Percentiles rank a stretch among this genome's conserved stretches.
These are phyloP conservation scores for Rallus crepitans DNA, from an alignment of 2,797 vertebrate species.

Conservation along the genomic window DNA sequence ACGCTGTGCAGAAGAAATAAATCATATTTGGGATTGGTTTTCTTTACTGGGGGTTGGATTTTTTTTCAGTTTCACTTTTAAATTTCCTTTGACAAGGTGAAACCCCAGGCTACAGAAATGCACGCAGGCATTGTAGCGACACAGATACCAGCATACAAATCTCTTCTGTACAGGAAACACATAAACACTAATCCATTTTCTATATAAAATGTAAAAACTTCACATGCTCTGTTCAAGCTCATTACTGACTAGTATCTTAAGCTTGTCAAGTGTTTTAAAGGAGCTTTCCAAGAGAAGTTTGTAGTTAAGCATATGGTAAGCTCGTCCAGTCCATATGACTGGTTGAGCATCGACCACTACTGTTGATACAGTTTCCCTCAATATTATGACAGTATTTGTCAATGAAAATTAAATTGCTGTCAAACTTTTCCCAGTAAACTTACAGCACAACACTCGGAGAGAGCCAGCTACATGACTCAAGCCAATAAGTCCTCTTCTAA, in stretches of 20 bases:
- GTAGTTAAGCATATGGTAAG: constrained; percentile 84
- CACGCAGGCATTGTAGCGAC: not conserved
- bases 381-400: constrained; percentile 87
- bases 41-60: not conserved
- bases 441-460: constrained; percentile 72
- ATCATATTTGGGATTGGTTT: not conserved
- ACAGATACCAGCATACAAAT: constrained; percentile 6
- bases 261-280: constrained; percentile 82
- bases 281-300: constrained; percentile 83
- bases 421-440: constrained; percentile 83
- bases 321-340: constrained; percentile 86
- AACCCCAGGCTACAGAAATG: constrained; percentile 12
- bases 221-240: constrained; percentile 72
- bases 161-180: constrained; percentile 44
- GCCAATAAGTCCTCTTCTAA: constrained; percentile 77
- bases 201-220: constrained; percentile 54
- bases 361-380: constrained; percentile 84
- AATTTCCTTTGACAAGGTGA: constrained; percentile 44
- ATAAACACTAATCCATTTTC: constrained; percentile 58
- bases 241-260: constrained; percentile 81
- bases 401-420: constrained; percentile 87
- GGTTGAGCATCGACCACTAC: constrained; percentile 85
- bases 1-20: constrained; percentile 11
- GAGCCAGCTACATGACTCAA: constrained; percentile 79
- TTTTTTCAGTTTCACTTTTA: constrained; percentile 12